Evolutionary conservation across 1,140 invertebrate genomes (phyloP).

Genomic region (Odontomachus brunneus): DNA sequence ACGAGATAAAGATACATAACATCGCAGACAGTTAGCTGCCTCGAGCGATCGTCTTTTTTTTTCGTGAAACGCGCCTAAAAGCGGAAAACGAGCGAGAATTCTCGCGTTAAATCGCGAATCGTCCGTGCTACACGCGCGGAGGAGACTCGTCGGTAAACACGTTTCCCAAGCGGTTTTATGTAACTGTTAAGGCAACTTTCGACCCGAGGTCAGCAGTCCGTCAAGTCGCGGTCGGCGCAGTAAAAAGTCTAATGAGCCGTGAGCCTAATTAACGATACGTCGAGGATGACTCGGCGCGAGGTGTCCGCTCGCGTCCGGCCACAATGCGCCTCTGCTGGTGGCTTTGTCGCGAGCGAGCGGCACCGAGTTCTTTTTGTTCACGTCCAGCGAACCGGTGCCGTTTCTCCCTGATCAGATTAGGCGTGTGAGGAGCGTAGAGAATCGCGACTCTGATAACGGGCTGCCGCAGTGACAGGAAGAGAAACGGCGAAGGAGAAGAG

Average conservation of each 20-base stretch:
- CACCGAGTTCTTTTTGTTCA: conserved; percentile 2
- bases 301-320: neutral
- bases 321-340: conserved; percentile 8
- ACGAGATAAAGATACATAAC: too few species aligned
- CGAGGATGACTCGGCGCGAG: conserved; percentile 44
- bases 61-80: neutral
- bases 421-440: conserved; percentile 26
- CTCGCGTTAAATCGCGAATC: neutral
- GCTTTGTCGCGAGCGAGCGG: conserved; percentile 43
- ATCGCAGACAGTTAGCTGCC: too few species aligned
- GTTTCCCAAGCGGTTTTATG: conserved; percentile 28
- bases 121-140: neutral
- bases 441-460: conserved; percentile 33
- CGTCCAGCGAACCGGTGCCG: conserved; percentile 28
- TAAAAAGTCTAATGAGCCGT: conserved; percentile 48
- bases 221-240: conserved; percentile 17
- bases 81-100: neutral
- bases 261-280: conserved; percentile 46
- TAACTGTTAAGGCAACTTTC: conserved; percentile 50
- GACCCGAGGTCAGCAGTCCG: conserved; percentile 19
- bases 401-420: conserved; percentile 56
- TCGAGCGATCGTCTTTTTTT: too few species aligned
- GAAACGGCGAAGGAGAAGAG: neutral
- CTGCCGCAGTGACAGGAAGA: conserved; percentile 8
- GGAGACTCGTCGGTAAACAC: neutral